Evolutionary conservation across 2,113 vertebrate species (phyloP), one percentile per base, ranked within the genome.

Genomic region (Rafetus swinhoei): DNA sequence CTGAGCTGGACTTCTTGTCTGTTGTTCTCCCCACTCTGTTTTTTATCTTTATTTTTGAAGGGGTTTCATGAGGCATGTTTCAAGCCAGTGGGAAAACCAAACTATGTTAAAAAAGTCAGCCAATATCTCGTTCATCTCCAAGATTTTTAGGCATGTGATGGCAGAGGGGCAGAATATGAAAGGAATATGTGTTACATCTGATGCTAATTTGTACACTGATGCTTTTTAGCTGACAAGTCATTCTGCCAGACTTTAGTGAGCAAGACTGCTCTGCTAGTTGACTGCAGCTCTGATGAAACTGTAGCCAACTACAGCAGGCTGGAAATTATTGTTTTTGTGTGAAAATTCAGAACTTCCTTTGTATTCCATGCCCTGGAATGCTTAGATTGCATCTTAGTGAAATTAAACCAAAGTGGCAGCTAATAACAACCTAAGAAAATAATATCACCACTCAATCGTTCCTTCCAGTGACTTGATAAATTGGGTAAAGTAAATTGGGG

Each of bases 401-500:
- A 35, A 35, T 1, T 69, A 92, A 93, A 24, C 86, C 60, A 24
- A 90, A 94, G 90, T 83, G 94, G 87, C 90, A 95, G 95, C 96
- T 94, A 76, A 92, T 60, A 89, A 87, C 87, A 90, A 89, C 88
- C 87, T 21, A 1, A 81, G 87, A 86, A 94, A 96, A 87, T 53
- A 84, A 84, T 32, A 90, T 76, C 87, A 87, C 57, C 5, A 0
- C 94, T 72, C 88, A 90, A 93, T 92, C 1, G 2, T 74, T 86
- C 4, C 93, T 96, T 65, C 86, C 84, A 54, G 35, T 79, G 92
- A 11, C 86, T 96, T 90, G 80, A 94, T 82, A 87, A 95, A 88
- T 86, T n/a, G 90, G 56, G 53, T 96, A 93, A 92, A 94, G 90
- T 21, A 85, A 95, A 84, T 93, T 89, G 65, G 86, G 94, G 89